Base-by-base conservation (phyloP, 2,113 vertebrate species). In the Trematocara macrostoma region DNA sequence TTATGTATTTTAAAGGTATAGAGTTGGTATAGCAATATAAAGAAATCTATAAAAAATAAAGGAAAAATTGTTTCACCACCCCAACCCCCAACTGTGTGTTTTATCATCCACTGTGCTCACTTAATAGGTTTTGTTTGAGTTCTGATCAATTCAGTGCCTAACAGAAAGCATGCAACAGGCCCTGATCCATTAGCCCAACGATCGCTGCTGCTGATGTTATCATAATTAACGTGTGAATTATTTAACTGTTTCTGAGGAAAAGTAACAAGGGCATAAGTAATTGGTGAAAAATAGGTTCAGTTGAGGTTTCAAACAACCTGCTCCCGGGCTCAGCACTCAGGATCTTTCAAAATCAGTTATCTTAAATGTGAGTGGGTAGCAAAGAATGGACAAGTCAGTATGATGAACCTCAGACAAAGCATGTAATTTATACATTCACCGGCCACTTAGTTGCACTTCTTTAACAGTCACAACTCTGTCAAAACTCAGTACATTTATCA, bases 161-260 rank as follows among this genome's bases (percentile, higher is more conserved):
- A 88, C 40, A 79, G 78, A 82, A 89, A 88, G 78, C 51, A 52
- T 35, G 34, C 11, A 57, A 69, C 6, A 38, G 42, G 76, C 81
- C 83, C 74, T 81, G 45, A 94, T 88, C 84, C 83, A 93, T 94
- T 83, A 84, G 67, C 45, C 79, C 84, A 92, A 85, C 92, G 86
- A 64, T 79, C 34, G 40, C 85, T 87, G 83, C 87, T 92, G 93
- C 90, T 93, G 88, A 92, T 40, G 78, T 51, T 92, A 95, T 94
- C 51, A 84, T 94, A 92, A 95, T 94, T 94, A 92, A 86, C 82
- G 55, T 61, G 84, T 90, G 83, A 94, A 95, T 95, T 87, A 95
- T 94, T 95, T 84, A 94, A 87, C 42, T 81, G 78, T 84, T 90
- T 82, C 74, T 83, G 76, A 56, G 11, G 78, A 59, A 78, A 55